Evolutionary conservation across 64 coral and sea anemone species (phyloP).

Genomic region (Actinia tenebrosa): DNA sequence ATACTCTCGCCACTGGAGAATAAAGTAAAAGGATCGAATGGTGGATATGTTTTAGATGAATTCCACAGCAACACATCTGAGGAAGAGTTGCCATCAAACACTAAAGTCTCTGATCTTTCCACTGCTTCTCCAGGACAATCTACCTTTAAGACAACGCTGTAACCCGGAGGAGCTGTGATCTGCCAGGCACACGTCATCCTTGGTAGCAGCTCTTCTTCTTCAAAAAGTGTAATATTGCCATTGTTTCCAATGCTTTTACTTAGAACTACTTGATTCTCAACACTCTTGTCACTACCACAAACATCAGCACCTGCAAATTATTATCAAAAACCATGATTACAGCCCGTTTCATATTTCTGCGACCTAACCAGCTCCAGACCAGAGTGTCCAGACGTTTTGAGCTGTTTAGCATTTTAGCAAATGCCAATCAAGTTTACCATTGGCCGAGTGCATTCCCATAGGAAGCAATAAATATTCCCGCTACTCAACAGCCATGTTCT

Average conservation of each 20-base stretch:
- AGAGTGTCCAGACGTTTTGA: too few relatives aligned
- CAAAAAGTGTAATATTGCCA: too few relatives aligned
- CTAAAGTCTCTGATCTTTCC: background rate
- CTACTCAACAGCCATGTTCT: too few relatives aligned
- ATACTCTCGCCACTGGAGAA: background rate
- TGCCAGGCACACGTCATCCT: background rate
- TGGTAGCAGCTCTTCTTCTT: too few relatives aligned
- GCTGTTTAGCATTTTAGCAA: too few relatives aligned
- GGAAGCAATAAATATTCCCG: too few relatives aligned
- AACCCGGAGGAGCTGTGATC: background rate
- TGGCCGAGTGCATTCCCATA: too few relatives aligned
- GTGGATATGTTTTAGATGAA: background rate
- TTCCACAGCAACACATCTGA: background rate
- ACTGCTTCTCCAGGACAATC: too few relatives aligned
- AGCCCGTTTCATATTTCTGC: background rate
- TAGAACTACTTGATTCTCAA: background rate
- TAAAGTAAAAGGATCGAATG: background rate
- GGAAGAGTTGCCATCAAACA: background rate
- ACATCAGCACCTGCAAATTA: slow-evolving; percentile 8
- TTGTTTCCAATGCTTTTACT: background rate
- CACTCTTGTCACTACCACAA: background rate
- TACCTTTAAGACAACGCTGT: background rate
- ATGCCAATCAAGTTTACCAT: too few relatives aligned
- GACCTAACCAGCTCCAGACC: too few relatives aligned
- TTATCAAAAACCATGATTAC: background rate